phyloP scores from a whole-genome alignment of 2,888 invertebrate genomes.

The Brachynemurus nebulosus region DNA sequence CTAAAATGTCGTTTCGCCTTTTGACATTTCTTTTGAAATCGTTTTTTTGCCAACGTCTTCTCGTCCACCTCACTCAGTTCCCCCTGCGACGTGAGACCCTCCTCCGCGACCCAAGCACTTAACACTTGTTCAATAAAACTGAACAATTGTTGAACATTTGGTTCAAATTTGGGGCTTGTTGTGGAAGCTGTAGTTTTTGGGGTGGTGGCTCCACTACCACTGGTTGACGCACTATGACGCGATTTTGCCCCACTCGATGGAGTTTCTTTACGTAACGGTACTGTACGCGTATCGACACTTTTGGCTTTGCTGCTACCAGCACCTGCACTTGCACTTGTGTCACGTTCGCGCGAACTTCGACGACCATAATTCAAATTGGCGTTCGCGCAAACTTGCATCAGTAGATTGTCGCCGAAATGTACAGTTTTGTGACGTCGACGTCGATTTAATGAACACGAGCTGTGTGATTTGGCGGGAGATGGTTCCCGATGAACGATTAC shows the following conservation, averaged over 20 bases:
- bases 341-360: conserved; percentile 6
- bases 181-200: too few relatives aligned
- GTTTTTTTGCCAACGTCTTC: conserved; percentile 41
- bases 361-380: conserved; percentile 36
- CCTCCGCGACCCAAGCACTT: conserved; percentile 64
- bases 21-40: conserved; percentile 45
- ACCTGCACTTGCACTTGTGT: conserved; percentile 7
- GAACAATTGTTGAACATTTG: conserved; percentile 67
- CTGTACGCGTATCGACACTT: conserved; percentile 22
- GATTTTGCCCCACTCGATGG: background rate
- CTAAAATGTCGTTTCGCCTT: conserved; percentile 49
- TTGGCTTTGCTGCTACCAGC: conserved; percentile 4
- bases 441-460: conserved; percentile 41
- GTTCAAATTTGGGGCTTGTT: conserved; percentile 44
- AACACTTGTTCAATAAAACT: conserved; percentile 68
- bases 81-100: conserved; percentile 55
- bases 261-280: conserved; percentile 22
- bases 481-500: conserved; percentile 23
- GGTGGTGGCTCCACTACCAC: too few relatives aligned
- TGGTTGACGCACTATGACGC: background rate
- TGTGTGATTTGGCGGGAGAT: conserved; percentile 30
- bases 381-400: conserved; percentile 61
- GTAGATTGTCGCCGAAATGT: conserved; percentile 61
- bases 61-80: conserved; percentile 62
- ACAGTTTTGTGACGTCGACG: conserved; percentile 64